These are phyloP conservation scores for Drosophila robusta DNA, from an alignment of 2,888 invertebrate genomes.

Conservation along the genomic window DNA sequence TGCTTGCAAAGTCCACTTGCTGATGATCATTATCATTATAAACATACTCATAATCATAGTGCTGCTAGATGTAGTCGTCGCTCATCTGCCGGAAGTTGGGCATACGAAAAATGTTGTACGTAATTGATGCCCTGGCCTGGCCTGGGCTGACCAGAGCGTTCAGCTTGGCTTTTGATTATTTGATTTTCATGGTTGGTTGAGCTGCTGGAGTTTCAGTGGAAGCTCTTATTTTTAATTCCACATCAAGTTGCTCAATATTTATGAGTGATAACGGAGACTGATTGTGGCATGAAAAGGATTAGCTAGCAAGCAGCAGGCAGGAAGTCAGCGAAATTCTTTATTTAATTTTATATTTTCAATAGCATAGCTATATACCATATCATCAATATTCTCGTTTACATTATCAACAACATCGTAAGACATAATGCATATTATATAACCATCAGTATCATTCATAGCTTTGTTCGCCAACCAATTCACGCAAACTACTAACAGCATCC, in stretches of 20 bases:
- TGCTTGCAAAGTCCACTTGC: slow-evolving; percentile 28
- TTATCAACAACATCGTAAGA: slow-evolving; percentile 1
- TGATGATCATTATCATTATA: slow-evolving; percentile 29
- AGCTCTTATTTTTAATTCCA: slow-evolving; percentile 1
- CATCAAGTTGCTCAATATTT: slow-evolving; percentile 4
- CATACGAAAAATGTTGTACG: slow-evolving; percentile 44
- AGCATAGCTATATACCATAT: slow-evolving; percentile 46
- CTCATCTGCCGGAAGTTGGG: slow-evolving; percentile 60
- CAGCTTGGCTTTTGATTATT: slow-evolving; percentile 49
- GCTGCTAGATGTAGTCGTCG: slow-evolving; percentile 33
- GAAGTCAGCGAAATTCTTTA: slow-evolving; percentile 11
- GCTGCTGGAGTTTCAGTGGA: neutral
- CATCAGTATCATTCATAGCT: slow-evolving; percentile 1
- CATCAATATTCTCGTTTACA: slow-evolving; percentile 31
- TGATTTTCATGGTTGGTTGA: slow-evolving; percentile 70
- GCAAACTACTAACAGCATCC: slow-evolving; percentile 36
- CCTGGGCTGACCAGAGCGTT: slow-evolving; percentile 5
- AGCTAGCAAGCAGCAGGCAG: neutral
- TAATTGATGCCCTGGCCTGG: slow-evolving; percentile 50
- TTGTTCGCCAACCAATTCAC: slow-evolving; percentile 12
- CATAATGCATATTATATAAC: neutral
- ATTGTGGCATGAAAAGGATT: slow-evolving; percentile 7
- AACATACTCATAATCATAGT: slow-evolving; percentile 35
- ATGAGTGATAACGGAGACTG: neutral
- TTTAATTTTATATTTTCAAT: slow-evolving; percentile 17